Base-by-base conservation (phyloP, 2,888 invertebrate genomes). In the Linyphia triangularis region DNA sequence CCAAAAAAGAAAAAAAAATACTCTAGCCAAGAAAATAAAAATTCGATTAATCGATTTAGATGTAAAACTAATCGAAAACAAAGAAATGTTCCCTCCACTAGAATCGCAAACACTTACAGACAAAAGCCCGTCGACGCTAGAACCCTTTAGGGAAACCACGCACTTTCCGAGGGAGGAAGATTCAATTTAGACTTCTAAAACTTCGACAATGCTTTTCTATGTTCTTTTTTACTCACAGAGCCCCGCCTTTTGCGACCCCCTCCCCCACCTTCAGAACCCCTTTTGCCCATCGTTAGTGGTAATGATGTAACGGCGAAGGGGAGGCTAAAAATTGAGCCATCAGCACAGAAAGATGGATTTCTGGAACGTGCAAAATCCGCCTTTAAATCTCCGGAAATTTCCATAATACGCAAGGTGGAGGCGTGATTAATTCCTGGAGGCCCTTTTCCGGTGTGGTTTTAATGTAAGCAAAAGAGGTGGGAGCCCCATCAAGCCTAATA, bases 321-420 rank as follows among this genome's bases (percentile, higher is more conserved):
- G 59, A 59, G 70, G 6, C 16, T 51, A 51, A 82, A 83, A 73
- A 83, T 83, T 43, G 83, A 83, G 73, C 73, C 83, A 65, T 73
- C 83, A 83, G 63, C 65, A 19, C 43, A 24, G n/a, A 51, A 72
- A 83, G 72, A 83, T 83, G 61, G 65, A 83, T 83, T 73, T 73
- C 59, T 63, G 28, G 73, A 73, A 73, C 73, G 40, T 61, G 26
- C 63, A 51, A 79, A 79, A 85, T 85, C 79, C 79, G 63, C 61
- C 57, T 79, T 65, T 70, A 85, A 78, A 72, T 69, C 78, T 67
- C 13, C 30, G 69, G 85, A 75, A 85, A 85, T 85, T 85, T 85
- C 72, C 78, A 85, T 85, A 85, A 85, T 72, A 70, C 63, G 16
- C 51, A 70, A 77, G 77, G 78, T 65, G 63, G 72, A 24, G 33